A percentile compares a stretch with the other conserved stretches of the same genome.
phyloP scores from a whole-genome alignment of 2,113 vertebrate genomes.

The Microtus oregoni region DNA sequence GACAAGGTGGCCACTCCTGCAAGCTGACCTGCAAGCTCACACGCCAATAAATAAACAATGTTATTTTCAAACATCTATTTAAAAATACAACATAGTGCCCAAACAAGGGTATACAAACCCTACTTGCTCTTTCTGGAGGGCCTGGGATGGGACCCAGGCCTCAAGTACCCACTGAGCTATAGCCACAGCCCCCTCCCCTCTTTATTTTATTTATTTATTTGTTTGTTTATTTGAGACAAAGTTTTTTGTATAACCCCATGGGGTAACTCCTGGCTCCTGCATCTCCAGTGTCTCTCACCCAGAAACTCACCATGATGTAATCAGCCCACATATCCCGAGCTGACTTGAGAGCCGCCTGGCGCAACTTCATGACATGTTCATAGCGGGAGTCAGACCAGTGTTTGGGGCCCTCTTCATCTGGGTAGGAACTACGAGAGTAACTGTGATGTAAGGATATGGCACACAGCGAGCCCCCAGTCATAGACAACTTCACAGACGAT shows the following conservation, averaged over 20 bases:
- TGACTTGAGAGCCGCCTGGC: conserved; percentile 92
- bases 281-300: background rate
- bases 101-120: too few species aligned
- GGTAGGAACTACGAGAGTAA: conserved; percentile 82
- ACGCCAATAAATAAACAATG: background rate
- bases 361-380: conserved; percentile 94
- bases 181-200: background rate
- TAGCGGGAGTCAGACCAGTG: conserved; percentile 93
- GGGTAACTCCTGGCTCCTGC: background rate
- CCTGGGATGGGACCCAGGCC: background rate
- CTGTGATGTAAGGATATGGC: background rate
- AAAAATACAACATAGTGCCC: background rate
- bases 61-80: background rate
- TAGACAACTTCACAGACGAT: background rate
- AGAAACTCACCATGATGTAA: conserved; percentile 91
- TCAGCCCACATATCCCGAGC: conserved; percentile 95
- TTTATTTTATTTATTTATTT: too few species aligned
- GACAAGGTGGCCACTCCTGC: background rate
- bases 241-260: background rate
- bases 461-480: background rate
- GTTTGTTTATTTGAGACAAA: background rate
- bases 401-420: conserved; percentile 92
- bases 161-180: too few species aligned
- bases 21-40: background rate
- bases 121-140: background rate